phyloP scores from a whole-genome alignment of 2,888 invertebrate species.

The Hoplodrina blanda region DNA sequence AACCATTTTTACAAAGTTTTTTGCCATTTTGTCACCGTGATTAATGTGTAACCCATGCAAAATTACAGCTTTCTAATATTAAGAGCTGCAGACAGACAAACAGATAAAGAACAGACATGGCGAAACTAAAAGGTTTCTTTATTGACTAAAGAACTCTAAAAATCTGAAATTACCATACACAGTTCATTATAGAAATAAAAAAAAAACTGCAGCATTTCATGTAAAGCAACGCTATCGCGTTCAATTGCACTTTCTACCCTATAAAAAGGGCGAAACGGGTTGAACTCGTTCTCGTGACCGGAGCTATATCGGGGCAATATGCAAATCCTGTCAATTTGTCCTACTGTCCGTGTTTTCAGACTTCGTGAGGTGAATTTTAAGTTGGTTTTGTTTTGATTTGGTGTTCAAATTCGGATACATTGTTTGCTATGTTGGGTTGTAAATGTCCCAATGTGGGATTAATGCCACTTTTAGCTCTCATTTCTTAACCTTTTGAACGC shows the following conservation, averaged over 20 bases:
- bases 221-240: constrained; percentile 1
- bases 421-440: too few relatives aligned
- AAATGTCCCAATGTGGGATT: too few relatives aligned
- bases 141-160: neutral
- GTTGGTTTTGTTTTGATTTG: constrained; percentile 18
- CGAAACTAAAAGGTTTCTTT: too few relatives aligned
- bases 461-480: too few relatives aligned
- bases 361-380: constrained; percentile 24
- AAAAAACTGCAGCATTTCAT: constrained; percentile 9
- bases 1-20: too few relatives aligned
- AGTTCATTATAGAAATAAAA: neutral
- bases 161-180: neutral
- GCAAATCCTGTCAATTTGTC: constrained; percentile 43
- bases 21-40: too few relatives aligned
- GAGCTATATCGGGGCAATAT: constrained; percentile 29
- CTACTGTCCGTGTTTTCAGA: constrained; percentile 38
- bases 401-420: neutral
- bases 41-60: too few relatives aligned
- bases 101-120: too few relatives aligned
- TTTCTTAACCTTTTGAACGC: too few relatives aligned
- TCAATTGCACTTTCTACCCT: constrained; percentile 29
- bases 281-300: constrained; percentile 14
- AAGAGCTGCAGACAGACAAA: too few relatives aligned
- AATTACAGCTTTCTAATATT: too few relatives aligned
- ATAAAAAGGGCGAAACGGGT: constrained; percentile 1